Percentiles rank a stretch among this genome's conserved stretches.
Conservation (phyloP, 2,113 vertebrate species). For the Xenus cinereus region DNA sequence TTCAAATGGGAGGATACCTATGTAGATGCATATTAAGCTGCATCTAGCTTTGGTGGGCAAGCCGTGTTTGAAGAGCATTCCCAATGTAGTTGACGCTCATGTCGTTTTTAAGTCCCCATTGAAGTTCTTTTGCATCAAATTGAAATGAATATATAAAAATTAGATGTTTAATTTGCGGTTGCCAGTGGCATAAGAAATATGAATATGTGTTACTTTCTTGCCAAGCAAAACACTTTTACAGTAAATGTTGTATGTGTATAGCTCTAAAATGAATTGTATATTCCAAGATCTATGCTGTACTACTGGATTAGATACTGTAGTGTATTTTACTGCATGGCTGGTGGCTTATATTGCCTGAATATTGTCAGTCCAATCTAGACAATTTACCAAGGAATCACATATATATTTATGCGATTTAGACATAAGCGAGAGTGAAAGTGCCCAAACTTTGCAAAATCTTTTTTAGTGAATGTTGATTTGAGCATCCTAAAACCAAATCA, state of each 20-base stretch:
- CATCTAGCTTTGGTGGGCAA: background rate
- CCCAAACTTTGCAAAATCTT: background rate
- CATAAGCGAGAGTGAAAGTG: background rate
- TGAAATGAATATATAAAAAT: slow-evolving; percentile 18
- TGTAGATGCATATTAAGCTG: background rate
- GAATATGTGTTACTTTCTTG: background rate
- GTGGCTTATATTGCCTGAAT: background rate
- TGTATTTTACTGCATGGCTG: background rate
- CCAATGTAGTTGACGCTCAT: background rate
- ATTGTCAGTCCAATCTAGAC: background rate
- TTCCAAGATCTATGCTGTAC: background rate
- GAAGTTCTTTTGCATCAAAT: slow-evolving; percentile 34
- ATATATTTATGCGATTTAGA: accelerated
- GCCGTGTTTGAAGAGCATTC: slow-evolving; percentile 23
- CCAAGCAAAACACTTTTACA: slow-evolving; percentile 36
- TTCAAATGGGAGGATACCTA: slow-evolving; percentile 47
- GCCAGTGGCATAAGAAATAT: slow-evolving; percentile 34
- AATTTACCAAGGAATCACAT: background rate
- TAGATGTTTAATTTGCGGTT: slow-evolving; percentile 44
- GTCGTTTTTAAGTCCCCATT: background rate
- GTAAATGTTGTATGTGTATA: background rate
- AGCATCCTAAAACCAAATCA: background rate
- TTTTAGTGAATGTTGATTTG: background rate
- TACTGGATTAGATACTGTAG: background rate
- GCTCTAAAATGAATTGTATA: background rate